These are phyloP conservation scores for Cyclopterus lumpus DNA, from an alignment of 2,797 vertebrate species.

Conservation along the genomic window DNA sequence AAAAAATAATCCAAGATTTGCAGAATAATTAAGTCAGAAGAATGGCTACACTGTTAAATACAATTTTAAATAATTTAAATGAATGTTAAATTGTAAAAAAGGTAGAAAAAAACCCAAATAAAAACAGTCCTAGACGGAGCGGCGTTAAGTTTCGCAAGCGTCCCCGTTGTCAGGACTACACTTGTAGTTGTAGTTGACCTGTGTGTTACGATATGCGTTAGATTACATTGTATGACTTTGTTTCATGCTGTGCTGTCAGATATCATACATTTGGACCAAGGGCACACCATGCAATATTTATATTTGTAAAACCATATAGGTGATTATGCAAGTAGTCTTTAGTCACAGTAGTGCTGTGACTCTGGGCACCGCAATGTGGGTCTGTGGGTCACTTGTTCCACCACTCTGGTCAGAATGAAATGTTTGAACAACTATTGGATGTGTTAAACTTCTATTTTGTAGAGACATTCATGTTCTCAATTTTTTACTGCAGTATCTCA, in stretches of 20 bases:
- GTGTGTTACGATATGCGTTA: slow-evolving; percentile 14
- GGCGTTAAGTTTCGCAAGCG: too few relatives aligned
- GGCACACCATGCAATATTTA: background rate
- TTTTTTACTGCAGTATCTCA: background rate
- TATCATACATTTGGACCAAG: background rate
- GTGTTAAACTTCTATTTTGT: background rate
- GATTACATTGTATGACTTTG: slow-evolving; percentile 8
- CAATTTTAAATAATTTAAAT: too few relatives aligned
- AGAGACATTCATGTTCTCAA: background rate
- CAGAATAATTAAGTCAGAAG: too few relatives aligned
- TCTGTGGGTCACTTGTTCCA: background rate
- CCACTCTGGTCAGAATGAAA: background rate
- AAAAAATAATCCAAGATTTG: too few relatives aligned
- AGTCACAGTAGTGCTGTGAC: background rate
- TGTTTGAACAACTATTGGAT: background rate
- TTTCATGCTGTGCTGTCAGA: background rate
- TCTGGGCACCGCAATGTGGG: background rate
- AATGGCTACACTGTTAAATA: too few relatives aligned
- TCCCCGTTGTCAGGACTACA: too few relatives aligned
- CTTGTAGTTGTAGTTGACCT: slow-evolving; percentile 49
- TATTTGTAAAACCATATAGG: background rate
- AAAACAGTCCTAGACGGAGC: too few relatives aligned
- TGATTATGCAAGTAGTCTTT: background rate
- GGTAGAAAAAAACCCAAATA: too few relatives aligned
- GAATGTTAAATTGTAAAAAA: too few relatives aligned